phyloP scores from a whole-genome alignment of 1,140 invertebrate species.

The Dendrolimus kikuchii region DNA sequence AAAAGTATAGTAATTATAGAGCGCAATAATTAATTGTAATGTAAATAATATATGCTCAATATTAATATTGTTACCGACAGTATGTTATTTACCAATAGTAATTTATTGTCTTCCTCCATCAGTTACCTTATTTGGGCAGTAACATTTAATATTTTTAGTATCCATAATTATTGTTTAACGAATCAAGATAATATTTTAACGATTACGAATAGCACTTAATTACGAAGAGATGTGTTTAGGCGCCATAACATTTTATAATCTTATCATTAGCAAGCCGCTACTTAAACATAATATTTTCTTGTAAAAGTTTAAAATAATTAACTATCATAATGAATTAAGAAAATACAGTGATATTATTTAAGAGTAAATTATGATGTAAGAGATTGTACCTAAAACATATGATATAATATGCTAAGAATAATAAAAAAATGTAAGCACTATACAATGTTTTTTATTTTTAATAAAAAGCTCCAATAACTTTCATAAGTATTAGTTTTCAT shows the following conservation, averaged over 20 bases:
- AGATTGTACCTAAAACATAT: slow-evolving; percentile 48
- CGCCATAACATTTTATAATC: no score
- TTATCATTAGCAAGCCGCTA: no score
- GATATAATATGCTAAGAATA: slow-evolving; percentile 1
- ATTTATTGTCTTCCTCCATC: slow-evolving; percentile 34
- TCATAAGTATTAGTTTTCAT: no score
- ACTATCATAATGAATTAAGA: slow-evolving; percentile 15
- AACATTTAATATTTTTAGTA: slow-evolving; percentile 17
- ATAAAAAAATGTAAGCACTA: no score
- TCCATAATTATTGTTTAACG: slow-evolving; percentile 5
- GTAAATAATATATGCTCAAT: background rate
- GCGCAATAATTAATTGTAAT: no score
- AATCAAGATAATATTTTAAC: background rate
- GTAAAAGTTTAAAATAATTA: slow-evolving; percentile 14
- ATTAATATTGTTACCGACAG: slow-evolving; percentile 30
- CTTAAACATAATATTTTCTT: background rate
- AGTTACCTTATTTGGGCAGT: slow-evolving; percentile 42
- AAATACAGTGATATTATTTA: slow-evolving; percentile 39
- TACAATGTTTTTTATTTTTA: no score
- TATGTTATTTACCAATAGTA: slow-evolving; percentile 18
- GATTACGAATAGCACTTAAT: no score
- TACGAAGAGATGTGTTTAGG: no score
- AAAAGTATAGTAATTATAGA: no score
- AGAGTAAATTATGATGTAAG: slow-evolving; percentile 22
- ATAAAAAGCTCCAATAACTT: no score